Evolutionary conservation across 2,797 vertebrate genomes (phyloP).

Genomic region (Stomatorhinus walkeri): DNA sequence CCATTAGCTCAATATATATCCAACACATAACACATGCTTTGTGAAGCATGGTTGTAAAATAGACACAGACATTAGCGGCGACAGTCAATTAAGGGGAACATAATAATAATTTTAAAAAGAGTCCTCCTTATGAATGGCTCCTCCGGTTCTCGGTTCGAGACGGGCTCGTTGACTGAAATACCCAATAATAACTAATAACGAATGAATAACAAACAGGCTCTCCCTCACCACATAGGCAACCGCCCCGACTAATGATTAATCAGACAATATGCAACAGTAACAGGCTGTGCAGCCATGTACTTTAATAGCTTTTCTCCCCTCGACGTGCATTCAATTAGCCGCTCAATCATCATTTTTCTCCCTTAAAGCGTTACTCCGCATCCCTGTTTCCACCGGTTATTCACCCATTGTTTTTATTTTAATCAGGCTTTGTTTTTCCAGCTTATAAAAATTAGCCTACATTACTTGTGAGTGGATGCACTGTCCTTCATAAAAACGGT

Average conservation of each 20-base stretch:
- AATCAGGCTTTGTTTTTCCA: neutral
- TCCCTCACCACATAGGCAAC: constrained; percentile 3
- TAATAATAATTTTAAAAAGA: constrained; percentile 34
- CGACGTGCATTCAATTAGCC: constrained; percentile 12
- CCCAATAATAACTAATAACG: no score
- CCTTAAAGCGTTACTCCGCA: constrained; percentile 6
- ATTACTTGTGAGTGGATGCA: neutral
- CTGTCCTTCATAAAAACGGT: neutral
- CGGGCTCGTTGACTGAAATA: neutral
- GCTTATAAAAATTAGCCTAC: constrained; percentile 9
- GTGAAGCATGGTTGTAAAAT: constrained; percentile 36
- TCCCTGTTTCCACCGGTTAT: neutral
- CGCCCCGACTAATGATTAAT: constrained; percentile 13
- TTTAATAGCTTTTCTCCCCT: constrained; percentile 22
- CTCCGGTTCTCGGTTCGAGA: constrained; percentile 7
- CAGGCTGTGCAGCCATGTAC: neutral
- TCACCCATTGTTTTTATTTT: constrained; percentile 12
- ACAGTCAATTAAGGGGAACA: constrained; percentile 60
- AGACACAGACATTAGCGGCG: constrained; percentile 48
- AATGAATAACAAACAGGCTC: constrained; percentile 10
- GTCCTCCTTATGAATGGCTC: constrained; percentile 41
- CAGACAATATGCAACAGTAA: constrained; percentile 19
- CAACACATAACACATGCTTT: constrained; percentile 27
- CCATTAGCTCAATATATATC: constrained; percentile 43
- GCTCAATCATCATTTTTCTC: constrained; percentile 14